A percentile compares a stretch with the other conserved stretches of the same genome.
Evolutionary conservation across 2,113 vertebrate genomes (phyloP).

Genomic region (Seriola aureovittata): DNA sequence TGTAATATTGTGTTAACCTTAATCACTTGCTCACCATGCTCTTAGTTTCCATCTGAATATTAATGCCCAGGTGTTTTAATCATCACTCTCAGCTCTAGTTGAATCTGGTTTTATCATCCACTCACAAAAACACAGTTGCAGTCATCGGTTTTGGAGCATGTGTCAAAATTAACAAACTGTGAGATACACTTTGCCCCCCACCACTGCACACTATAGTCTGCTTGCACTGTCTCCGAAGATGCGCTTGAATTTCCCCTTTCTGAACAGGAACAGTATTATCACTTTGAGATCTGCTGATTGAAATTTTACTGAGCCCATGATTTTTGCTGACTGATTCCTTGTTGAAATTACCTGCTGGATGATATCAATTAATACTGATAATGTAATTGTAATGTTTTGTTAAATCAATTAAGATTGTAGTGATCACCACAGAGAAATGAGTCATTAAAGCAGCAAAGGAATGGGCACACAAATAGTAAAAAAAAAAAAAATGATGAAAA

Average conservation of each 20-base stretch:
- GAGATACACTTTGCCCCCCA: too few species aligned
- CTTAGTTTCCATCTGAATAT: not conserved
- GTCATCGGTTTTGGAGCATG: not conserved
- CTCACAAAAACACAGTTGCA: too few species aligned
- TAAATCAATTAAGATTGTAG: not conserved
- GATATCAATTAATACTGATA: not conserved
- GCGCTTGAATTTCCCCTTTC: not conserved
- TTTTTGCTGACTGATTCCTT: not conserved
- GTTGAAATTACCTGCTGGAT: constrained; percentile 26
- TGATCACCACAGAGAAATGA: not conserved
- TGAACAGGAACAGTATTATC: not conserved
- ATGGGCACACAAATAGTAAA: constrained; percentile 21
- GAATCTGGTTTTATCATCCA: not conserved
- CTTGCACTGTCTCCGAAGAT: too few species aligned
- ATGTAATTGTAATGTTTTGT: constrained; percentile 14
- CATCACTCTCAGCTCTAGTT: not conserved
- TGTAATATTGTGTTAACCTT: too few species aligned
- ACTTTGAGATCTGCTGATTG: not conserved
- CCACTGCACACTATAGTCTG: too few species aligned
- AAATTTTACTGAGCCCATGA: not conserved
- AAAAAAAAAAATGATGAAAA: constrained; percentile 41
- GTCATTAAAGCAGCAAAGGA: constrained; percentile 6
- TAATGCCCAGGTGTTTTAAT: too few species aligned
- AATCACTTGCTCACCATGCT: too few species aligned
- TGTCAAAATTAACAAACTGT: too few species aligned